Evolutionary conservation across 2,797 vertebrate species (phyloP), one percentile per base, ranked within the genome.

Genomic region (Erithacus rubecula): DNA sequence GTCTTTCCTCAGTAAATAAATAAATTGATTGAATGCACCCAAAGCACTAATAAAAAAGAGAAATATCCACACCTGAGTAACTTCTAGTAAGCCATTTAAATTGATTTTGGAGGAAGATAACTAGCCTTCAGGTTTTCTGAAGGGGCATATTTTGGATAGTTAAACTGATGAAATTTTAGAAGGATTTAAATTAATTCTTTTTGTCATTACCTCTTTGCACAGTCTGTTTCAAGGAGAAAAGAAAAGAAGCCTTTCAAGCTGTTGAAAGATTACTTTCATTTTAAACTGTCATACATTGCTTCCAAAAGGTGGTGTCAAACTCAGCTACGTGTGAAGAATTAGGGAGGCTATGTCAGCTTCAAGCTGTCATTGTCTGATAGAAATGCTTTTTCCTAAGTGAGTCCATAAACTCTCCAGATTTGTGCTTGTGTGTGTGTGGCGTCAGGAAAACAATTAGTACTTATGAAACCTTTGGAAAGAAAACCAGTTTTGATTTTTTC

Each of bases 251-350:
- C 63, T 91, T 92, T 93, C 87, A 83, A 83, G 70, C 32, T 89
- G 83, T 69, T 94, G 62, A 96, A 97, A 95, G 81, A 95, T 49
- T 67, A n/a, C 53, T 87, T 96, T 96, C 55, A 94, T 94, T 97
- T 93, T 59, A 90, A 87, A 41, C 79, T 83, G 69, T 80, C 79
- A 81, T 78, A 41, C 44, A 44, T 60, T 81, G 43, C 24, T 92
- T 83, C 13, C 60, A 83, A 94, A 91, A 87, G 12, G 34, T 64
- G 37, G 27, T 88, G 72, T 65, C 76, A 82, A 76, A 76, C n/a
- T 67, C 37, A 2, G 43, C 39, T 91, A 56, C 10, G 1, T 60
- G 55, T 63, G 39, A 47, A 83, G 47, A 95, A 94, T 92, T 72
- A 39, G 71, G 55, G 55, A 76, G 64, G n/a, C 51, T 75, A 11